These are phyloP conservation scores for Lagenorhynchus albirostris DNA, from an alignment of 2,113 vertebrate genomes.

Conservation along the genomic window DNA sequence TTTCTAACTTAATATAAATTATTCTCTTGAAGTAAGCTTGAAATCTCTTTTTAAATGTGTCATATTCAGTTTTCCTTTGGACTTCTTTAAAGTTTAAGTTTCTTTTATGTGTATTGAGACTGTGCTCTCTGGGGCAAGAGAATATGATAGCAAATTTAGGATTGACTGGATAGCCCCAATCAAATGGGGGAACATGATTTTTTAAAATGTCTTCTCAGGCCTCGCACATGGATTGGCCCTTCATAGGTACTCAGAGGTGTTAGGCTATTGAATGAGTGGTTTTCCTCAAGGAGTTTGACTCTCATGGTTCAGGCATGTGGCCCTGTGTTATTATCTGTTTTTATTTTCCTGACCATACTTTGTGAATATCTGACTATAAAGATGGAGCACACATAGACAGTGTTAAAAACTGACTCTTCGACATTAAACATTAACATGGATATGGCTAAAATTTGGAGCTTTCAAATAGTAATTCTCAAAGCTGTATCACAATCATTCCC, in stretches of 20 bases:
- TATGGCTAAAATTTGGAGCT: not conserved
- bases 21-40: not conserved
- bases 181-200: not conserved
- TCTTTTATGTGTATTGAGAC: not conserved
- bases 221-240: not conserved
- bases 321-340: not conserved
- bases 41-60: not conserved
- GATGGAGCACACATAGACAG: not conserved
- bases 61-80: not conserved
- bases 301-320: not conserved
- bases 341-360: not conserved
- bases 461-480: not conserved
- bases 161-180: not conserved
- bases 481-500: not conserved
- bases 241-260: not conserved
- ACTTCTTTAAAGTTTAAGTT: not conserved
- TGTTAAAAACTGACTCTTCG: not conserved
- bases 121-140: not conserved
- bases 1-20: constrained; percentile 7
- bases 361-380: not conserved
- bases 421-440: not conserved
- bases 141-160: not conserved
- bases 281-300: not conserved
- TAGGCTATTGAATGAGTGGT: not conserved
- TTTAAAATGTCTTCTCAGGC: not conserved